These are phyloP conservation scores for Apotomis capreana DNA, from an alignment of 2,888 invertebrate species.

Conservation along the genomic window DNA sequence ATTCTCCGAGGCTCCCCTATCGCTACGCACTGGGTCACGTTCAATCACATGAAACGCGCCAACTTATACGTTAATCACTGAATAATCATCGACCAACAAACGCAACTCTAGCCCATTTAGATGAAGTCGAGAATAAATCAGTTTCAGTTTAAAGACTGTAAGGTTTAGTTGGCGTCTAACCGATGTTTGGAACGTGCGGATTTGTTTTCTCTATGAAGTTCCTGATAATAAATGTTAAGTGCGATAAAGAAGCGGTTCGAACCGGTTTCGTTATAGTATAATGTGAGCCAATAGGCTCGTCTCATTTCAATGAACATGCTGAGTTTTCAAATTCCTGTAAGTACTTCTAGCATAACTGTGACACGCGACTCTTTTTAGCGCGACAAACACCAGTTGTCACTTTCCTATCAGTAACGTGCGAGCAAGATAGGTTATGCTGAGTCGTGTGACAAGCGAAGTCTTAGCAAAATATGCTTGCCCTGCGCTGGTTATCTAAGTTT, in stretches of 20 bases:
- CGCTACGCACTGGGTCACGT: conserved; percentile 22
- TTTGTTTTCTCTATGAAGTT: conserved; percentile 20
- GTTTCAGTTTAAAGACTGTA: no score
- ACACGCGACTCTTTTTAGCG: no score
- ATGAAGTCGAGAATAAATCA: neutral
- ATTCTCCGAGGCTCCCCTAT: neutral
- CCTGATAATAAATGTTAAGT: conserved; percentile 21
- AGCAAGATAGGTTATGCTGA: no score
- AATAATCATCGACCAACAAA: neutral
- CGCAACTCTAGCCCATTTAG: neutral
- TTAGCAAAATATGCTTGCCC: no score
- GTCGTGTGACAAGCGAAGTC: no score
- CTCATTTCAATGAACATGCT: conserved; percentile 1
- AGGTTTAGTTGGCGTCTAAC: neutral
- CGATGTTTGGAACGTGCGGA: conserved; percentile 15
- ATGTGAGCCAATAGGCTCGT: conserved; percentile 1
- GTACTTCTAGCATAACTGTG: no score
- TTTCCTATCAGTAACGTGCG: no score
- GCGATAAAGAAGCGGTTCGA: conserved; percentile 24
- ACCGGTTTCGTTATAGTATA: neutral
- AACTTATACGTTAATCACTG: conserved; percentile 4
- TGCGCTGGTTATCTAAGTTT: no score
- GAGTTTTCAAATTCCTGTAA: no score
- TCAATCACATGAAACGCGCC: conserved; percentile 6
- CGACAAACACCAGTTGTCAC: no score